Base-by-base conservation (phyloP, 1,140 invertebrate genomes). In the Phthorimaea operculella region DNA sequence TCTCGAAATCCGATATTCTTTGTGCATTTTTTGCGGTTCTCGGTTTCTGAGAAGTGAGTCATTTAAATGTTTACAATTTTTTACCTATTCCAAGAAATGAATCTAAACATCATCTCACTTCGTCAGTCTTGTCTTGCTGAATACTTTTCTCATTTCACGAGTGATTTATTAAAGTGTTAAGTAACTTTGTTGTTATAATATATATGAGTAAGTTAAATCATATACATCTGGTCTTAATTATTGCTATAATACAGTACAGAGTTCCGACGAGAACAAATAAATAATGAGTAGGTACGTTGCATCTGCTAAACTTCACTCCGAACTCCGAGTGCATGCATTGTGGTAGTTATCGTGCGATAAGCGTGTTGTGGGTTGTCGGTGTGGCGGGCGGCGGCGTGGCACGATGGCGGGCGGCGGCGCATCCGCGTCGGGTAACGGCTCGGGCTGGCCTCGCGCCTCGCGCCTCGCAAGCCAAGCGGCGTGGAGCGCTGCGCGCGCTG, bases 401-500 rank as follows among this genome's bases (percentile, higher is more conserved):
- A 55, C 51, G 56, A 47, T 47, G 44, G 44, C 44, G 44, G 56
- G 16, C 16, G 44, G 44, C 44, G 44, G 44, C n/a, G 44, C 44
- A 47, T 47, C 44, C 44, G 44, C 44, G 44, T 47, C 44, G 44
- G 36, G 11, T 47, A 47, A 47, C 44, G 44, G 60, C 44, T 55
- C 33, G 58, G 55, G 67, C 70, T 68, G 73, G 72, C 76, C 74
- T 74, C 74, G 76, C 74, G 75, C 77, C 76, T 74, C 64, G 72
- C n/a, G 75, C 72, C 68, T 70, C 73, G 76, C 74, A 70, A 74
- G 76, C 74, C 74, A 76, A 75, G 76, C 64, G 72, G 80, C 80
- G 81, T 78, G 80, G 77, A 59, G 62, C 55, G 72, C 66, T 81
- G 79, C 79, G 81, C 79, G 79, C 81, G 81, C 81, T 83, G 79